phyloP scores from a whole-genome alignment of 2,797 vertebrate species.

The Masticophis lateralis region DNA sequence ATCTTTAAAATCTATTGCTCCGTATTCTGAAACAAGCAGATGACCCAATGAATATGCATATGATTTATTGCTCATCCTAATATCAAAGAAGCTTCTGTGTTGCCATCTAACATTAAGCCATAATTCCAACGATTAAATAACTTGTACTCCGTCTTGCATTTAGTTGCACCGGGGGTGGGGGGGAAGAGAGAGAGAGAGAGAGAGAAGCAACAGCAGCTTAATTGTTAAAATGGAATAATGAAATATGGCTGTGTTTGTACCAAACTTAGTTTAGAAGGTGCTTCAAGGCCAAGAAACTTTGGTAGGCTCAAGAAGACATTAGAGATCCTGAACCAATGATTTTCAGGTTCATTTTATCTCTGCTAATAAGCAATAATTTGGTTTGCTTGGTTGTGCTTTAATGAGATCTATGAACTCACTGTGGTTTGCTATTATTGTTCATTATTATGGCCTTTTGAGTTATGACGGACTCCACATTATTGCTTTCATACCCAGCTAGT shows the following conservation, averaged over 20 bases:
- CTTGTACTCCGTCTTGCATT: constrained; percentile 1
- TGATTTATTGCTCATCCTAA: constrained; percentile 27
- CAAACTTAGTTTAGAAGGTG: constrained; percentile 1
- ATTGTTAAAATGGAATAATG: constrained; percentile 16
- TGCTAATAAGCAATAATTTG: neutral
- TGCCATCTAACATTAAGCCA: neutral
- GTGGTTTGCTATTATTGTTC: neutral
- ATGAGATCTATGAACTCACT: neutral
- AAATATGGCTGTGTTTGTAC: neutral
- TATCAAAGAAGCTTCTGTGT: constrained; percentile 27
- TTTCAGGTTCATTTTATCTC: neutral
- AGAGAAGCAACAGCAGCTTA: neutral
- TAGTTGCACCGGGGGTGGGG: neutral
- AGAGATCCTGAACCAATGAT: neutral
- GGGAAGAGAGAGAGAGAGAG: neutral
- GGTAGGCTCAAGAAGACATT: neutral
- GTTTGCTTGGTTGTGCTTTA: neutral
- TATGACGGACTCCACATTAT: neutral
- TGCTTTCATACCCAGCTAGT: neutral
- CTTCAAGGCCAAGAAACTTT: neutral
- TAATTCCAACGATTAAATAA: constrained; percentile 12
- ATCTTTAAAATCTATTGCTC: constrained; percentile 40
- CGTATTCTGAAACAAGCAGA: constrained; percentile 43
- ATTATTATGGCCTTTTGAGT: neutral
- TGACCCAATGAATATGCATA: constrained; percentile 28